Percentiles rank a stretch among this genome's conserved stretches.
Evolutionary conservation across 2,797 vertebrate genomes (phyloP).

Genomic region (Poecilia velifera): DNA sequence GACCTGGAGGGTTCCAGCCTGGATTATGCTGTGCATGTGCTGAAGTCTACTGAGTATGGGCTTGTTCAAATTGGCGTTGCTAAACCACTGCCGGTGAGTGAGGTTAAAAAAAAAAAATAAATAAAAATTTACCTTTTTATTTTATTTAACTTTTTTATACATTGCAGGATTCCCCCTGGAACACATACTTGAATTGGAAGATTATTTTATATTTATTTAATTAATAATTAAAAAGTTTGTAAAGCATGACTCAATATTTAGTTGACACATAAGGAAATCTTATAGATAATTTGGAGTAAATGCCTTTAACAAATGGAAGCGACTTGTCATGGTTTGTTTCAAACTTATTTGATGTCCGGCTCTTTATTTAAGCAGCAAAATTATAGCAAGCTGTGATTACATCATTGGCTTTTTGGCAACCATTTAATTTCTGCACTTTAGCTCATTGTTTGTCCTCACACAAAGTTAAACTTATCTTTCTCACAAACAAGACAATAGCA

Average conservation of each 20-base stretch:
- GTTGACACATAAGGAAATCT: background rate
- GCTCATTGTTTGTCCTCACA: background rate
- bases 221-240: background rate
- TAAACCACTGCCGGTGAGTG: conserved; percentile 91
- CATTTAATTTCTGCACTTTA: background rate
- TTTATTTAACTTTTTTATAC: no score
- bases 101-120: background rate
- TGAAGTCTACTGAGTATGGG: conserved; percentile 89
- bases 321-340: background rate
- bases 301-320: background rate
- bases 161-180: background rate
- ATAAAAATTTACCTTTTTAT: background rate
- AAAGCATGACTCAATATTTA: background rate
- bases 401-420: background rate
- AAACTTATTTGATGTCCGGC: no score
- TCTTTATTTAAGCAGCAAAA: background rate
- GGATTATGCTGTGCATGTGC: conserved; percentile 90
- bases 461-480: background rate
- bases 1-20: conserved; percentile 89
- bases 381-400: background rate
- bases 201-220: background rate
- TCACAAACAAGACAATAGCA: background rate
- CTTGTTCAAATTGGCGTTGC: conserved; percentile 88
- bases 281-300: background rate
- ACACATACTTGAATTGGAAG: background rate